A percentile compares a stretch with the other conserved stretches of the same genome.
Conservation (phyloP, 1,140 invertebrate species). For the Drosophila quadrilineata region DNA sequence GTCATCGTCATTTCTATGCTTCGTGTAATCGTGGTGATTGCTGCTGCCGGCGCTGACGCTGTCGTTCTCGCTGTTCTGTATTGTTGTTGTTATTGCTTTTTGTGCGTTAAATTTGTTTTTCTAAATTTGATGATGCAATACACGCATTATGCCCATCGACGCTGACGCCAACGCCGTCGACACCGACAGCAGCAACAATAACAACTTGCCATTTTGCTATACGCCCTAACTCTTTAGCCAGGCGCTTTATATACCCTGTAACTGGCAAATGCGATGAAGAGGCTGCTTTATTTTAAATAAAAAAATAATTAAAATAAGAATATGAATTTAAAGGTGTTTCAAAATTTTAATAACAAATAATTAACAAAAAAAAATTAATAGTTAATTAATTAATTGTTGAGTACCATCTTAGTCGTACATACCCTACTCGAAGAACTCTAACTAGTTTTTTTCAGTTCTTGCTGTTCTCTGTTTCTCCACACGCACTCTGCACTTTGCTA, state of each 20-base stretch:
- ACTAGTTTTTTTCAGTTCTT: conserved; percentile 4
- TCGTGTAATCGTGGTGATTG: conserved; percentile 25
- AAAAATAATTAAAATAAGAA: too few relatives aligned
- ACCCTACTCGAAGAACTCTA: too few relatives aligned
- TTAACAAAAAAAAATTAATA: too few relatives aligned
- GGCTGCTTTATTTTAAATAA: neutral
- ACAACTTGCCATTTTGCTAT: conserved; percentile 13
- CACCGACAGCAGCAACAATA: conserved; percentile 3
- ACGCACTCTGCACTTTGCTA: conserved; percentile 74
- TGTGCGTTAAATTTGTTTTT: conserved; percentile 66
- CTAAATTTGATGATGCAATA: conserved; percentile 78
- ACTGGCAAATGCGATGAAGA: neutral
- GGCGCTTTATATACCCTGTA: conserved; percentile 5
- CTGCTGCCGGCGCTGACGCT: conserved; percentile 10
- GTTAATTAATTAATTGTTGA: too few relatives aligned
- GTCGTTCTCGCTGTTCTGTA: conserved; percentile 11
- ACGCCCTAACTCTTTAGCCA: conserved; percentile 7
- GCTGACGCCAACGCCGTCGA: conserved; percentile 10
- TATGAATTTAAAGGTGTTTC: too few relatives aligned
- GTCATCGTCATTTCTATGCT: conserved; percentile 45
- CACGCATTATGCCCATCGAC: conserved; percentile 58
- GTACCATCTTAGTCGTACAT: too few relatives aligned
- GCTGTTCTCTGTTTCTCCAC: conserved; percentile 11
- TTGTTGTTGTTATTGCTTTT: neutral
- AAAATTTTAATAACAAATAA: too few relatives aligned